These are phyloP conservation scores for Agrotis ipsilon DNA, from an alignment of 2,888 invertebrate genomes.

Conservation along the genomic window DNA sequence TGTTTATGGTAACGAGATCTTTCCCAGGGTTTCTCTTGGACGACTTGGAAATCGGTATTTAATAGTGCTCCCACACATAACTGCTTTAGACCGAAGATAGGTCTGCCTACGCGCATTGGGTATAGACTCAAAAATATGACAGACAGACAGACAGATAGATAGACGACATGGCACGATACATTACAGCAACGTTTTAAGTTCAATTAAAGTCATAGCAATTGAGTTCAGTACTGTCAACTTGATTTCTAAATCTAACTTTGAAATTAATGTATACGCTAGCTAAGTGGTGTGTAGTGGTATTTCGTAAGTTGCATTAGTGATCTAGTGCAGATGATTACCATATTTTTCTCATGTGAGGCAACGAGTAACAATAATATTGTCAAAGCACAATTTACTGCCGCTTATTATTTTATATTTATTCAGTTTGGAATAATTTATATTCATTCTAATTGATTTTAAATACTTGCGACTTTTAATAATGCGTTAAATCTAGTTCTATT, in stretches of 20 bases:
- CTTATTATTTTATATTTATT: too few relatives aligned
- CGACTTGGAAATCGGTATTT: conserved; percentile 43
- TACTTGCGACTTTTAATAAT: too few relatives aligned
- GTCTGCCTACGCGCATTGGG: conserved; percentile 21
- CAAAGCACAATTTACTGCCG: too few relatives aligned
- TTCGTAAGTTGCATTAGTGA: conserved; percentile 28
- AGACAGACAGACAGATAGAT: conserved; percentile 12
- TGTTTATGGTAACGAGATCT: conserved; percentile 45
- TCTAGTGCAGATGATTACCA: conserved; percentile 4
- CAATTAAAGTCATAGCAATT: conserved; percentile 42
- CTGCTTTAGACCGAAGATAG: conserved; percentile 19
- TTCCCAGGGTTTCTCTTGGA: conserved; percentile 58
- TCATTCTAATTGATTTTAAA: too few relatives aligned
- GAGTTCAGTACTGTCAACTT: conserved; percentile 32
- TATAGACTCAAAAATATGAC: conserved; percentile 39
- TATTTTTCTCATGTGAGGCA: conserved; percentile 25
- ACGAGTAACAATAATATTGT: conserved; percentile 2
- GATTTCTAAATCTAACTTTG: conserved; percentile 49
- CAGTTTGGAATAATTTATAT: too few relatives aligned
- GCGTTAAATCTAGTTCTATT: too few relatives aligned
- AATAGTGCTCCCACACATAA: conserved; percentile 47
- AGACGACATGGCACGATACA: conserved; percentile 4
- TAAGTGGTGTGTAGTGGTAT: conserved; percentile 44
- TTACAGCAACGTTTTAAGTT: conserved; percentile 36
- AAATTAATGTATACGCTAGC: conserved; percentile 13